Percentiles rank a stretch among this genome's conserved stretches.
Conservation (phyloP, 1,140 invertebrate species). For the Drosophila insularis region DNA sequence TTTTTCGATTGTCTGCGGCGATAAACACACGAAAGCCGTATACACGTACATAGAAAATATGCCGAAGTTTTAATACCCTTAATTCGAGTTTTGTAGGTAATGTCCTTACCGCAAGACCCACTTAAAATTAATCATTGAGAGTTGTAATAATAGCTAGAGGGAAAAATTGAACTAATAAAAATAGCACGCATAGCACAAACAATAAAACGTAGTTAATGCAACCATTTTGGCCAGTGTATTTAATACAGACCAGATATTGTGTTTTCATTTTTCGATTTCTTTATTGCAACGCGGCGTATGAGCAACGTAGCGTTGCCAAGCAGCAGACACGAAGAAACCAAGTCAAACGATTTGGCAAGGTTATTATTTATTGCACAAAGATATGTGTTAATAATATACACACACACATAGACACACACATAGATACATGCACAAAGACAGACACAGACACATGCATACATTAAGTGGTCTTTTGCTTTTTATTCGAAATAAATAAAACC, state of each 20-base stretch:
- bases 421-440: neutral
- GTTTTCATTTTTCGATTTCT: constrained; percentile 25
- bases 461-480: constrained; percentile 5
- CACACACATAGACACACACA: constrained; percentile 19
- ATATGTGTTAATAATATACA: constrained; percentile 67
- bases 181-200: neutral
- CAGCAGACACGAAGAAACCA: constrained; percentile 44
- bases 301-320: constrained; percentile 52
- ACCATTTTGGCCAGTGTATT: constrained; percentile 15
- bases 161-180: too few species aligned
- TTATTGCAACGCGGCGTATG: constrained; percentile 14
- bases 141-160: too few species aligned
- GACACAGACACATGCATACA: neutral
- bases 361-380: constrained; percentile 77
- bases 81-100: too few species aligned
- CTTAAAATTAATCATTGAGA: too few species aligned
- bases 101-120: too few species aligned
- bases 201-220: neutral
- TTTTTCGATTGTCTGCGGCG: constrained; percentile 14
- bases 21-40: neutral
- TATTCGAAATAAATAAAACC: constrained; percentile 1
- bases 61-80: neutral
- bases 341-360: constrained; percentile 74
- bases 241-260: constrained; percentile 26
- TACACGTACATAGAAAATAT: neutral